Percentiles rank a stretch among this genome's conserved stretches.
Evolutionary conservation across 2,113 vertebrate species (phyloP).

Genomic region (Junco hyemalis): DNA sequence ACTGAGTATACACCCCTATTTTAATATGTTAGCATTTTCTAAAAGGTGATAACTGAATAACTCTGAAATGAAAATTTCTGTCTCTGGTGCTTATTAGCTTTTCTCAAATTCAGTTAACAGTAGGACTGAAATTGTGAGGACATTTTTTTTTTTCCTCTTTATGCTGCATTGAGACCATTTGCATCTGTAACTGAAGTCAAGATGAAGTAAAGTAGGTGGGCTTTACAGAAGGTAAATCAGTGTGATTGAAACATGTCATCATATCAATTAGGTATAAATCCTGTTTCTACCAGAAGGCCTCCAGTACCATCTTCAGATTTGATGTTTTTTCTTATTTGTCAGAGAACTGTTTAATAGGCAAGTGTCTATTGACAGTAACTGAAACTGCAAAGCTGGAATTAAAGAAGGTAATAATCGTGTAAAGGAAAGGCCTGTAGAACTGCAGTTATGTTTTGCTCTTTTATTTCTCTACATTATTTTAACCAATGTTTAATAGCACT

Average conservation of each 20-base stretch:
- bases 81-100: neutral
- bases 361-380: neutral
- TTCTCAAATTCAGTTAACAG: neutral
- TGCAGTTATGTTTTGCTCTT: slow-evolving; percentile 23
- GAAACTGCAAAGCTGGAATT: neutral
- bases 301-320: neutral
- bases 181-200: neutral
- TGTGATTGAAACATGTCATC: neutral
- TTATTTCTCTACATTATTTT: slow-evolving; percentile 56
- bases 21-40: neutral
- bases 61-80: neutral
- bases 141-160: neutral
- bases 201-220: neutral
- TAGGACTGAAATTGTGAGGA: neutral
- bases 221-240: neutral
- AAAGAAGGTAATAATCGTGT: neutral
- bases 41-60: neutral
- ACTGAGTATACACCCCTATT: neutral
- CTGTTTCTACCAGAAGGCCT: neutral
- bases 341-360: neutral
- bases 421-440: slow-evolving; percentile 39
- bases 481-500: slow-evolving; percentile 46
- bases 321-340: neutral
- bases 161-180: neutral
- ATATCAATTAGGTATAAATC: neutral